Percentiles rank a stretch among this genome's conserved stretches.
Conservation (phyloP, 2,888 invertebrate genomes). For the Sisyra nigra region DNA sequence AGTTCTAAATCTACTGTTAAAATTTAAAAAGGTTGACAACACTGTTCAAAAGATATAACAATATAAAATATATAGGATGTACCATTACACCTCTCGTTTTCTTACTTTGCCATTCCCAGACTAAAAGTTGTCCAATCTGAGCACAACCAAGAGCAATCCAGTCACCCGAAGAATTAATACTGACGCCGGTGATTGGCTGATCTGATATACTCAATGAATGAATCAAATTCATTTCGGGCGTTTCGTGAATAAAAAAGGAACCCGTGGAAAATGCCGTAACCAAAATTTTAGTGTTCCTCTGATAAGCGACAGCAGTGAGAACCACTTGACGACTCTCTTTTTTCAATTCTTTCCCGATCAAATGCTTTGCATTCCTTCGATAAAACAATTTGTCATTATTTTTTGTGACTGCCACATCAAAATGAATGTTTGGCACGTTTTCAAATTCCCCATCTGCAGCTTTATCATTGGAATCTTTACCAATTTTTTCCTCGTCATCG, state of each 20-base stretch:
- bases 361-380: background rate
- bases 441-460: too few relatives aligned
- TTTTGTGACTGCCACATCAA: too few relatives aligned
- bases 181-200: slow-evolving; percentile 62
- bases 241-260: slow-evolving; percentile 81
- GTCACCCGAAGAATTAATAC: slow-evolving; percentile 76
- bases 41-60: too few relatives aligned
- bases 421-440: too few relatives aligned
- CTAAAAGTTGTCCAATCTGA: slow-evolving; percentile 79
- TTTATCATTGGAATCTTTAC: slow-evolving; percentile 11
- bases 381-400: background rate
- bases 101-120: slow-evolving; percentile 98
- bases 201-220: slow-evolving; percentile 82
- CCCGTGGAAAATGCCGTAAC: slow-evolving; percentile 86
- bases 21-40: too few relatives aligned
- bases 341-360: slow-evolving; percentile 23
- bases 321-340: slow-evolving; percentile 42
- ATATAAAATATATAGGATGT: too few relatives aligned
- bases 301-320: slow-evolving; percentile 72
- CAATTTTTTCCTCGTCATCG: slow-evolving; percentile 14
- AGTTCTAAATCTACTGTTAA: too few relatives aligned
- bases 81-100: too few relatives aligned
- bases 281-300: slow-evolving; percentile 60
- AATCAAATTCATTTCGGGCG: slow-evolving; percentile 85
- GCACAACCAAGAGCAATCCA: slow-evolving; percentile 93